Evolutionary conservation across 2,888 invertebrate species (phyloP).

Genomic region (Cerastis rubricosa): DNA sequence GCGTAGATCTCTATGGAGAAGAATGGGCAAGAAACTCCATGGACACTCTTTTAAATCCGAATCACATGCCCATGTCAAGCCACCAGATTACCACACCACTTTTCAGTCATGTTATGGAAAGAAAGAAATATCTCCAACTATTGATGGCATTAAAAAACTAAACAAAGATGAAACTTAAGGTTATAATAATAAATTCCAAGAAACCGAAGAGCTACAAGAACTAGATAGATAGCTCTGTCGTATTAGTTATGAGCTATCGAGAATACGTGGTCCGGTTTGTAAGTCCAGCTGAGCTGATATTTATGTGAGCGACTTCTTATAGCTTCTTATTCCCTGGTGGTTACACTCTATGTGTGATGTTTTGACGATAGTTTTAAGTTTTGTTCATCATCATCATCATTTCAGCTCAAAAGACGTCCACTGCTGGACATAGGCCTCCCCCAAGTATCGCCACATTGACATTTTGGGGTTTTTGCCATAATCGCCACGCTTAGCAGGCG

Average conservation of each 20-base stretch:
- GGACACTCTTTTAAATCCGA: too few species aligned
- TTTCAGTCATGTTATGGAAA: too few species aligned
- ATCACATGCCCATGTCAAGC: too few species aligned
- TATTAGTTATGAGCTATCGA: conserved; percentile 56
- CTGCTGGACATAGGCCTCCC: too few species aligned
- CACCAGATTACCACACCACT: too few species aligned
- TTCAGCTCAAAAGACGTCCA: too few species aligned
- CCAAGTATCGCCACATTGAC: too few species aligned
- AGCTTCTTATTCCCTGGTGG: conserved; percentile 15
- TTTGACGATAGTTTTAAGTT: not conserved
- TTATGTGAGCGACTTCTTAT: conserved; percentile 38
- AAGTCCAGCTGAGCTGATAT: conserved; percentile 29
- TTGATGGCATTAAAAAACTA: not conserved
- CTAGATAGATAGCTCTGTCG: conserved; percentile 49
- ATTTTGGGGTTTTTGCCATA: too few species aligned
- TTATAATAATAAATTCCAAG: conserved; percentile 47
- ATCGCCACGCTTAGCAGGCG: too few species aligned
- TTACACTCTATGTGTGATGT: not conserved
- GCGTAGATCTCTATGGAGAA: too few species aligned
- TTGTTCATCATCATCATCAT: too few species aligned
- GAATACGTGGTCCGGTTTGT: conserved; percentile 45
- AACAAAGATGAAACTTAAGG: conserved; percentile 4
- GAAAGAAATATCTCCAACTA: not conserved
- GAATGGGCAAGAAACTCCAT: too few species aligned
- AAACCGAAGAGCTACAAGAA: conserved; percentile 41